Conservation (phyloP, 2,888 invertebrate species). For the Eueremaeus valkanovi region DNA sequence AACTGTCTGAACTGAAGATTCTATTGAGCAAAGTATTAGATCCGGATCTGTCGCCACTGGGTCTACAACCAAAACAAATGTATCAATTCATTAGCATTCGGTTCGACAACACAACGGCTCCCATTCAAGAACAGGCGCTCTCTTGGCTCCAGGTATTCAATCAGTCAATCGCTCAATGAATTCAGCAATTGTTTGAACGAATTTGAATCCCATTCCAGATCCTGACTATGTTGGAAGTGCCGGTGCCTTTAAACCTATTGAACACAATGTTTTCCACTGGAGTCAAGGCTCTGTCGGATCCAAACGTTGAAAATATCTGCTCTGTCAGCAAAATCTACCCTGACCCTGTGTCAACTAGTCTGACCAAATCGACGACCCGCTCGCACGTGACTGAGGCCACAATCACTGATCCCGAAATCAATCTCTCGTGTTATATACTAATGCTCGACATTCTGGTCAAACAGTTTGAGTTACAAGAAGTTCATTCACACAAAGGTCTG, state of each 20-base stretch:
- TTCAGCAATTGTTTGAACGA: background rate
- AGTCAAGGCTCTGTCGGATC: conserved; percentile 57
- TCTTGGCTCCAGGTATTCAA: conserved; percentile 72
- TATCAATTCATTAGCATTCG: conserved; percentile 87
- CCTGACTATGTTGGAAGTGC: conserved; percentile 80
- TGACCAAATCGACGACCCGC: background rate
- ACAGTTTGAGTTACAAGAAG: conserved; percentile 84
- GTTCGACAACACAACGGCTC: conserved; percentile 72
- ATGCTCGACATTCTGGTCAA: conserved; percentile 93
- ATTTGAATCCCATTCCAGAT: conserved; percentile 52
- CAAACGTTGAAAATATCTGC: background rate
- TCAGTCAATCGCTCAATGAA: conserved; percentile 41
- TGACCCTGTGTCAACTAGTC: background rate
- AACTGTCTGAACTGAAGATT: conserved; percentile 74
- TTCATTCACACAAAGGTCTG: conserved; percentile 74
- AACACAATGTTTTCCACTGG: conserved; percentile 88
- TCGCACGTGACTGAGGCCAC: conserved; percentile 17
- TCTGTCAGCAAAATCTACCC: conserved; percentile 1
- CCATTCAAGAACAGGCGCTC: conserved; percentile 79
- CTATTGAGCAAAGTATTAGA: conserved; percentile 88
- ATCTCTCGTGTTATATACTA: conserved; percentile 89
- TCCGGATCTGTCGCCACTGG: conserved; percentile 88
- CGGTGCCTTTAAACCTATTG: conserved; percentile 77
- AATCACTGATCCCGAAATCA: conserved; percentile 54
- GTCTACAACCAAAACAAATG: conserved; percentile 89